A percentile compares a stretch with the other conserved stretches of the same genome.
Evolutionary conservation across 2,797 vertebrate genomes (phyloP).

Genomic region (Ispidina picta): DNA sequence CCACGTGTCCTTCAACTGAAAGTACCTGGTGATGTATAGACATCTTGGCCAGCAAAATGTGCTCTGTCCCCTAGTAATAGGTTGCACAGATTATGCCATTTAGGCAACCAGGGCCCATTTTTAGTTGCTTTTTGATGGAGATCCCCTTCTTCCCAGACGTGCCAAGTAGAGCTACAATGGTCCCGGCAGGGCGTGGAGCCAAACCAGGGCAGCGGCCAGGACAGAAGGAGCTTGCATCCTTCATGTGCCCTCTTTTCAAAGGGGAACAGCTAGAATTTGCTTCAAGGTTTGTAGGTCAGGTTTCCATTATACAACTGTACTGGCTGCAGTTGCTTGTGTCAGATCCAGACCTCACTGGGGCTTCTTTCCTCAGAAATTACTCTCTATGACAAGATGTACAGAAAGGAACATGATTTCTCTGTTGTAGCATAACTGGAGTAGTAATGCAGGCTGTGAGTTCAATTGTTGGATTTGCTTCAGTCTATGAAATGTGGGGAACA

Average conservation of each 20-base stretch:
- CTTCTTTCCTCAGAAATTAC: not conserved
- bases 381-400: not conserved
- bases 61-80: rapidly evolving
- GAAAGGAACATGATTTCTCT: not conserved
- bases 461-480: not conserved
- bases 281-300: constrained; percentile 44
- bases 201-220: not conserved
- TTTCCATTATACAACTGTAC: constrained; percentile 15
- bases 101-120: not conserved
- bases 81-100: not conserved
- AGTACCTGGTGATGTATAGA: not conserved
- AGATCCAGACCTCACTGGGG: not conserved
- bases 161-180: not conserved
- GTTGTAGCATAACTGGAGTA: not conserved
- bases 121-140: not conserved
- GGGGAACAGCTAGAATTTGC: not conserved
- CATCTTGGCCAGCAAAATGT: not conserved
- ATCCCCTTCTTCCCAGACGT: not conserved
- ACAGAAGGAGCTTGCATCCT: not conserved
- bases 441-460: not conserved
- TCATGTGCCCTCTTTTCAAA: rapidly evolving
- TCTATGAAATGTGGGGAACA: not conserved
- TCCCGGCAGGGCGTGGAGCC: not conserved
- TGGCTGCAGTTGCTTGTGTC: not conserved
- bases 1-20: not conserved